Evolutionary conservation across 1,140 invertebrate genomes (phyloP), one percentile per base, ranked within the genome.

Genomic region (Cardiocondyla obscurior): DNA sequence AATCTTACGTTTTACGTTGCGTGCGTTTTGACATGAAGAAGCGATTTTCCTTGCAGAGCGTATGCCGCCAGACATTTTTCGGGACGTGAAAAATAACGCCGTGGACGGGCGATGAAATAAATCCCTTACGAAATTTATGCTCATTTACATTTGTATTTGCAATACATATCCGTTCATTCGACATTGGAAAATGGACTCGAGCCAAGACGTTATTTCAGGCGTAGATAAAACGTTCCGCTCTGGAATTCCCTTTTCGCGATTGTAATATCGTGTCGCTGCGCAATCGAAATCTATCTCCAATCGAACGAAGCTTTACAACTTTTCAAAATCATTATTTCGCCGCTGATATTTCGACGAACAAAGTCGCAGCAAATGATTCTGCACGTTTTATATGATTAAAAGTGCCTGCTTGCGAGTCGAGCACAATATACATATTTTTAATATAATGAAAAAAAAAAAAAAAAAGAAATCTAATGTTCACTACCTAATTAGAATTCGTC

Each of bases 111-210:
- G 36, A 22, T 10, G 14, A 62, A 46, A 62, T 74, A 33, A 74
- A 62, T 74, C 12, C 12, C 55, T 44, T 44, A 6, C 2, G 16
- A 74, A 74, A 74, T 74, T 60, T 74, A 60, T 33, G 36, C 55
- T 74, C 25, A 60, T 62, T 62, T 73, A 10, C 51, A 57, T 57
- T 55, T 58, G 12, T 58, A 58, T 60, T 44, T 42, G 72, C 25
- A 10, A n/a, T 46, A 10, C 28, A 7, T 46, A 74, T 62, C 25
- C 55, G 42, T 62, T 62, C 4, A 30, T 62, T 62, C 39, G 72
- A 62, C 28, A 33, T n/a, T 25, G 22, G 25, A 14, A 74, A 62
- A 33, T 46, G 39, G n/a, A 62, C 57, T 22, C 25, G 36, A 1
- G 72, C 70, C 53, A 74, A 60, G 39, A 44, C 25, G 14, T 44